A percentile compares a stretch with the other conserved stretches of the same genome.
These are phyloP conservation scores for Coturnix japonica DNA, from an alignment of 2,113 vertebrate genomes.

Conservation along the genomic window DNA sequence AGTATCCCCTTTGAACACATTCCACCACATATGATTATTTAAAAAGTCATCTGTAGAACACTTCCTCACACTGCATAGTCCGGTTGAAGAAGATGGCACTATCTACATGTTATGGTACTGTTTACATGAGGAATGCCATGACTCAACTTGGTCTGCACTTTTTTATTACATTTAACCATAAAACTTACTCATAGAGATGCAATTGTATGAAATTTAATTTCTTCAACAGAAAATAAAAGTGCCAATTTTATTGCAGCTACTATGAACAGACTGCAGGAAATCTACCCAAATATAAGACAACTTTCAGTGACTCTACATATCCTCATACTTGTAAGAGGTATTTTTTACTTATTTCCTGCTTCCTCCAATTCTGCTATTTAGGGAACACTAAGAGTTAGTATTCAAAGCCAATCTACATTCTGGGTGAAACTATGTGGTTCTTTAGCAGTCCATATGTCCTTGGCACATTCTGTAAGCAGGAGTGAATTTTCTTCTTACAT, in stretches of 20 bases:
- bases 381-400: not conserved
- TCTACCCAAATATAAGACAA: not conserved
- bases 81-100: not conserved
- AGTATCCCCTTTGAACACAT: not conserved
- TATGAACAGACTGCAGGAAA: slow-evolving; percentile 31
- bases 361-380: not conserved
- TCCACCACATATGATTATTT: not conserved
- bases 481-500: not conserved
- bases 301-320: not conserved
- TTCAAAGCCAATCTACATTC: not conserved
- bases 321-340: not conserved
- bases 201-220: not conserved
- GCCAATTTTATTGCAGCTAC: not conserved
- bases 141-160: not conserved
- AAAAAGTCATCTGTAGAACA: not conserved
- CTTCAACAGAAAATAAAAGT: slow-evolving; percentile 20
- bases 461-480: not conserved
- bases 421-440: not conserved
- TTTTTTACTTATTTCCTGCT: not conserved
- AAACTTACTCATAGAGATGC: slow-evolving; percentile 7
- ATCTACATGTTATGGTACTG: not conserved
- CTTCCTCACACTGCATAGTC: not conserved
- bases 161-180: slow-evolving; percentile 12
- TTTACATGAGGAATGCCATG: not conserved
- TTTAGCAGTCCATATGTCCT: not conserved